Base-by-base conservation (phyloP, 2,113 vertebrate genomes). In the Dermatemys mawii region DNA sequence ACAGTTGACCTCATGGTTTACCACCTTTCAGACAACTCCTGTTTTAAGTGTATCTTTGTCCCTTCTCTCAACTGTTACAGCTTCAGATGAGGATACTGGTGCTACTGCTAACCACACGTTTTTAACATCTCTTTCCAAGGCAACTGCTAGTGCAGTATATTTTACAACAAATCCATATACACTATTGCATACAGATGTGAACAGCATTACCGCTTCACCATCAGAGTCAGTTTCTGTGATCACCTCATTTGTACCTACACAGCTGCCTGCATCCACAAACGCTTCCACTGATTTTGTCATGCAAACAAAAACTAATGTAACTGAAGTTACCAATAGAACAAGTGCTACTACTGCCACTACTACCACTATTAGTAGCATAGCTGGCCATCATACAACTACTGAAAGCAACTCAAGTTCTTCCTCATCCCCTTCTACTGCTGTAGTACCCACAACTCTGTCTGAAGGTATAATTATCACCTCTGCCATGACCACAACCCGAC, bases 401-500 rank as follows among this genome's bases (percentile, higher is more conserved):
- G 90, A 88, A 80, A 94, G 88, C 87, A 95, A 78, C 48, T 29
- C 46, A 0, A 57, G 22, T 5, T 84, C 57, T 0, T 86, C 89
- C 4, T 57, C 84, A 48, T 86, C 29, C 27, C 93, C 92, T 83
- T 54, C 89, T 51, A 46, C 88, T 1, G 51, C 95, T 82, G 1
- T 73, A 63, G 51, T 4, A 4, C 88, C 90, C 78, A 96, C 98
- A 12, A 50, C 95, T 90, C 90, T 32, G 0, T 79, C 95, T 1
- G 92, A 95, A 83, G 75, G 85, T 5, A 35, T 88, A 9, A 86
- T 73, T 7, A 70, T 91, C n/a, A 97, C 96, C 8, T 97, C 98
- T 79, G 95, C 97, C 1, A 4, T 95, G 85, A 95, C 97, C 22
- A 95, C 98, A 24, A 98, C 98, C 70, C 96, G 96, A 86, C 98